Evolutionary conservation across 2,113 vertebrate genomes (phyloP).

Genomic region (Ginglymostoma cirratum): DNA sequence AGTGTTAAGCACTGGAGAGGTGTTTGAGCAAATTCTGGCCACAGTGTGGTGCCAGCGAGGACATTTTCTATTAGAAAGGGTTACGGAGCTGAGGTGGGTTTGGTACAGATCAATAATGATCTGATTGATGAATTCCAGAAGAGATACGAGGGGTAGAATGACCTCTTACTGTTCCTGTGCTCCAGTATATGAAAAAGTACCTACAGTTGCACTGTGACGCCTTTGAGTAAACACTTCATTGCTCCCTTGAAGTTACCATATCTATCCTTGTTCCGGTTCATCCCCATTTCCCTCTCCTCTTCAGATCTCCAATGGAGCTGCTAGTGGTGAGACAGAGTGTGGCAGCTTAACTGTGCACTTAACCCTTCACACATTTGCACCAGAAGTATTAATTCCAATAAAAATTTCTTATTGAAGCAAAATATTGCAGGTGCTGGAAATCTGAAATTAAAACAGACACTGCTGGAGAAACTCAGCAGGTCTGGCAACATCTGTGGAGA

Average conservation of each 20-base stretch:
- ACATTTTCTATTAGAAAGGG: neutral
- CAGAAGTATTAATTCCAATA: neutral
- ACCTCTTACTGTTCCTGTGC: neutral
- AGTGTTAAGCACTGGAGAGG: neutral
- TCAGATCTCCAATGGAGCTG: neutral
- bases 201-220: neutral
- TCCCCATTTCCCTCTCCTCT: neutral
- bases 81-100: neutral
- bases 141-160: neutral
- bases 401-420: neutral
- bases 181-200: neutral
- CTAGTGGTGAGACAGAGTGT: neutral
- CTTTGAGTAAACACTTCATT: neutral
- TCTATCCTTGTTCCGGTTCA: neutral
- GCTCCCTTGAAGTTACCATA: neutral
- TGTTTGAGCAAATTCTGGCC: neutral
- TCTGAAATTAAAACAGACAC: no score
- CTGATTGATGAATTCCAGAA: neutral
- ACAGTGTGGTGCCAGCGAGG: neutral
- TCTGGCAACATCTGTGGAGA: no score
- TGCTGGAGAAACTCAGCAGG: no score
- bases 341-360: neutral
- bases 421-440: no score
- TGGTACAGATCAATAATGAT: neutral
- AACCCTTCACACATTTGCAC: neutral